Percentiles rank a stretch among this genome's conserved stretches.
Conservation (phyloP, 1,140 invertebrate genomes). For the Dryas iulia region DNA sequence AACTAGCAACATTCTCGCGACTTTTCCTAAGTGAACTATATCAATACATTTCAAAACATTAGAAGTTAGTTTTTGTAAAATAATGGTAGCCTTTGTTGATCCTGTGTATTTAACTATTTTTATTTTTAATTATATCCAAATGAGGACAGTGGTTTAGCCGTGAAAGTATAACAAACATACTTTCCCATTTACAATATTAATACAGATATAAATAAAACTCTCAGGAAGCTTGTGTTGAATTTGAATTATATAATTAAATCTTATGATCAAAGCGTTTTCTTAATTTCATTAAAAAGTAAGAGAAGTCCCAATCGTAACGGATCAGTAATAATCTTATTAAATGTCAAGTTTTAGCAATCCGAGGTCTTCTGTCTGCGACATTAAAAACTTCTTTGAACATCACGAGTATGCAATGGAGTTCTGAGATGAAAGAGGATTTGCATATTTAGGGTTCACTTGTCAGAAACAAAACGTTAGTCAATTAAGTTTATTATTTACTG, state of each 20-base stretch:
- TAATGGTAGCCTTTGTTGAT: no score
- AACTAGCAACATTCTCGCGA: no score
- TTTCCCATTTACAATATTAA: no score
- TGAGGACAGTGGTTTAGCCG: no score
- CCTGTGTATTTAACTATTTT: no score
- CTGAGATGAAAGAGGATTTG: background rate
- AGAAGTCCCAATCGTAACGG: constrained; percentile 12
- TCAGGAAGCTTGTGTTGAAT: background rate
- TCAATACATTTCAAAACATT: no score
- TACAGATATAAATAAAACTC: background rate
- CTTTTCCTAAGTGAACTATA: no score
- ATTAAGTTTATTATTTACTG: background rate
- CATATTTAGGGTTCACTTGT: background rate
- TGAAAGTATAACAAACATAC: no score
- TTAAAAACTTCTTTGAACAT: constrained; percentile 8
- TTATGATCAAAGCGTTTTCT: background rate
- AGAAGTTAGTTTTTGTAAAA: no score
- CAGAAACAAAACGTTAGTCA: background rate
- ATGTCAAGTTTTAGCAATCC: constrained; percentile 13
- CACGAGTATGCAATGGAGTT: background rate
- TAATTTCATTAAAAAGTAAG: background rate
- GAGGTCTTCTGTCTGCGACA: constrained; percentile 8
- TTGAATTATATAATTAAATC: background rate
- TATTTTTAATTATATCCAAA: no score
- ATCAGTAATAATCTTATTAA: constrained; percentile 20